Percentiles rank a stretch among this genome's conserved stretches.
These are phyloP conservation scores for Sesia bembeciformis DNA, from an alignment of 2,888 invertebrate genomes.

Conservation along the genomic window DNA sequence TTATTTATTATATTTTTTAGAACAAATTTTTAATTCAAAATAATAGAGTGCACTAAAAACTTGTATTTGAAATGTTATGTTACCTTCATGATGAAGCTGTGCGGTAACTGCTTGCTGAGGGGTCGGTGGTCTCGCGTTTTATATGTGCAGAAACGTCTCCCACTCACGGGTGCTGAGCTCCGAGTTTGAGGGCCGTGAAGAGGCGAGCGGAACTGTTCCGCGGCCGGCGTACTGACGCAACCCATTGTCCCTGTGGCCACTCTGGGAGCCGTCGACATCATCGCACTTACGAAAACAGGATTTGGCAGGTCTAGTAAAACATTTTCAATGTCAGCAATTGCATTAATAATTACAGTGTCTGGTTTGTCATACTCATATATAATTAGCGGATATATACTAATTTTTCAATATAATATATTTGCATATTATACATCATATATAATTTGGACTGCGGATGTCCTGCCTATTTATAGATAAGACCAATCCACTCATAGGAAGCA, in stretches of 20 bases:
- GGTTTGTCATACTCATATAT: too few species aligned
- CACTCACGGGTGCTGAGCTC: constrained; percentile 32
- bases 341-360: too few species aligned
- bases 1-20: too few species aligned
- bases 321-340: too few species aligned
- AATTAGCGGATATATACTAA: too few species aligned
- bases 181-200: constrained; percentile 31
- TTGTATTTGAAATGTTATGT: constrained; percentile 9
- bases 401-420: too few species aligned
- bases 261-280: background rate
- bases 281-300: background rate
- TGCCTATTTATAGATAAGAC: too few species aligned
- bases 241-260: constrained; percentile 43
- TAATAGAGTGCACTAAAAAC: too few species aligned
- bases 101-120: constrained; percentile 56
- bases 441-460: too few species aligned
- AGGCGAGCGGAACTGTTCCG: constrained; percentile 58
- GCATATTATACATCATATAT: too few species aligned
- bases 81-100: constrained; percentile 70
- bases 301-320: background rate
- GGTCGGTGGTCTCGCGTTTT: constrained; percentile 49
- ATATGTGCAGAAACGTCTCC: constrained; percentile 50
- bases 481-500: too few species aligned
- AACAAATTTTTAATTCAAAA: too few species aligned
- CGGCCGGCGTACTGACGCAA: constrained; percentile 45